A percentile compares a stretch with the other conserved stretches of the same genome.
Evolutionary conservation across 2,888 invertebrate species (phyloP).

Genomic region (Xylocampa areola): DNA sequence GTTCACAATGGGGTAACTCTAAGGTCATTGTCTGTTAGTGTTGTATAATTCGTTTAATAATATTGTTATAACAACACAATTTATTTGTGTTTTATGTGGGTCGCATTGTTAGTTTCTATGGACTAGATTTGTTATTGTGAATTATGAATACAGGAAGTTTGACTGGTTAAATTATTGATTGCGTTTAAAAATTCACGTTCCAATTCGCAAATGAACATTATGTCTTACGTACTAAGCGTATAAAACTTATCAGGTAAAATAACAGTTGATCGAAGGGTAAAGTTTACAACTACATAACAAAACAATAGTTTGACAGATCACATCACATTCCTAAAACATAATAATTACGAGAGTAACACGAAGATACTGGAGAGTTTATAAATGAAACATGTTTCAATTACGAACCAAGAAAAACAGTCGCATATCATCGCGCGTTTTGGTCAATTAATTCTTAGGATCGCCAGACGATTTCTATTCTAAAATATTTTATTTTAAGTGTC

Average conservation of each 20-base stretch:
- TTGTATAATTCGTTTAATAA: conserved; percentile 56
- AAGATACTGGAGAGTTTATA: conserved; percentile 21
- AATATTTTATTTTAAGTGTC: conserved; percentile 21
- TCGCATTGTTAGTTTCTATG: conserved; percentile 1
- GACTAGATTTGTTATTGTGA: neutral
- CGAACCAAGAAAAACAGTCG: conserved; percentile 30
- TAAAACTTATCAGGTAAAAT: no score
- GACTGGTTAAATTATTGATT: no score
- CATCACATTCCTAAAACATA: conserved; percentile 1
- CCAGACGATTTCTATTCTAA: conserved; percentile 23
- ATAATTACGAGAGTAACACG: conserved; percentile 4
- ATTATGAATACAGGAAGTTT: conserved; percentile 1
- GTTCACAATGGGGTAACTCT: conserved; percentile 68
- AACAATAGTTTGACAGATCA: neutral
- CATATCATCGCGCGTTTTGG: conserved; percentile 30
- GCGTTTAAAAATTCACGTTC: no score
- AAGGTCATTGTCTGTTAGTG: conserved; percentile 74
- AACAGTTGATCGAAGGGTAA: no score
- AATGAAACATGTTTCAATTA: conserved; percentile 31
- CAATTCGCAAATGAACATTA: no score
- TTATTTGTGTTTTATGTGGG: conserved; percentile 32
- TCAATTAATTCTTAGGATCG: conserved; percentile 49
- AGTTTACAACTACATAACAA: neutral
- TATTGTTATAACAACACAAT: conserved; percentile 36
- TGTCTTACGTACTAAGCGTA: no score